Conservation (phyloP, 2,797 vertebrate genomes). For the Chromis chromis region DNA sequence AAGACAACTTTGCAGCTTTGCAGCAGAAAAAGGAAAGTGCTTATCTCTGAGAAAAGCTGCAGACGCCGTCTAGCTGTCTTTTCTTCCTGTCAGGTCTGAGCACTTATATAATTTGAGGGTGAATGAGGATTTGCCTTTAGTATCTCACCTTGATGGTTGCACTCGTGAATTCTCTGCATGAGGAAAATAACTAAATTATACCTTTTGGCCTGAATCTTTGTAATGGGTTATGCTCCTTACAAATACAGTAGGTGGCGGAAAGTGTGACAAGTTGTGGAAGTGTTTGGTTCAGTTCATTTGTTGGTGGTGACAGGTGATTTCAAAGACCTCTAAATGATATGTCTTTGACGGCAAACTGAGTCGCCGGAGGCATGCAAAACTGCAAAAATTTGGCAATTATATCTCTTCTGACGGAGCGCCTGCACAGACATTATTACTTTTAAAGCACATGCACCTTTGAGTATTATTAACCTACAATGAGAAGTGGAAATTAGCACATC, state of each 20-base stretch:
- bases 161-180: slow-evolving; percentile 28
- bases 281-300: slow-evolving; percentile 32
- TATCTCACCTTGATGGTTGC: slow-evolving; percentile 40
- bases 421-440: background rate
- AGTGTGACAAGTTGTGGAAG: background rate
- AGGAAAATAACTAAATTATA: slow-evolving; percentile 45
- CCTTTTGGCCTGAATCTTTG: slow-evolving; percentile 12
- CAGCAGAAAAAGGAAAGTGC: slow-evolving; percentile 19
- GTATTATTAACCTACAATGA: background rate
- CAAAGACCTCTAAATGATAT: background rate
- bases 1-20: slow-evolving; percentile 23
- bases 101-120: slow-evolving; percentile 35
- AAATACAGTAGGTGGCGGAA: slow-evolving; percentile 7
- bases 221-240: slow-evolving; percentile 6
- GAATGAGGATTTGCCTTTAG: slow-evolving; percentile 25
- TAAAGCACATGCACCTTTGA: background rate
- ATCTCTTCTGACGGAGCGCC: background rate
- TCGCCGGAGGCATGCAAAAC: background rate
- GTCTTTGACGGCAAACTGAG: background rate
- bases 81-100: slow-evolving; percentile 29
- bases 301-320: slow-evolving; percentile 13
- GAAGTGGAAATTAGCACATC: slow-evolving; percentile 20
- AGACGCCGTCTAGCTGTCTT: slow-evolving; percentile 13
- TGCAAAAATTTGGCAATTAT: background rate
- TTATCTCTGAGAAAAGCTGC: slow-evolving; percentile 38